Conservation (phyloP, 1,140 invertebrate species). For the Drosophila albomicans region DNA sequence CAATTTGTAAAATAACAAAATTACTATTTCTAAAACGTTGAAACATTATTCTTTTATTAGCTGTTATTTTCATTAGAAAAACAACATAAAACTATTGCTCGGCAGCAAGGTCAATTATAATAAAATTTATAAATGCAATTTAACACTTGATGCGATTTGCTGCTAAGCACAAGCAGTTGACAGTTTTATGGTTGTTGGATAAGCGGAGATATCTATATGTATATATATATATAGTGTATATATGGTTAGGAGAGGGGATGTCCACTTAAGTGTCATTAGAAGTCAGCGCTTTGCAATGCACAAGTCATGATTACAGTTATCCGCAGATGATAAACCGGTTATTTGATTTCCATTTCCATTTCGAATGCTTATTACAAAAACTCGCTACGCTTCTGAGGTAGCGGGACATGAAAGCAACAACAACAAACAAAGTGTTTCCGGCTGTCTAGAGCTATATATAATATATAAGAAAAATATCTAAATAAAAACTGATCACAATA, state of each 20-base stretch:
- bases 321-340: constrained; percentile 53
- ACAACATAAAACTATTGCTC: too few species aligned
- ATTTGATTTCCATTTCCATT: background rate
- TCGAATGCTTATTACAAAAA: too few species aligned
- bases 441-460: too few species aligned
- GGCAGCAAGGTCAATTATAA: background rate
- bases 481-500: too few species aligned
- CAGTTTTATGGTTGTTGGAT: background rate
- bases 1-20: too few species aligned
- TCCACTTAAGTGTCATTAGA: constrained; percentile 68
- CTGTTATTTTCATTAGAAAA: too few species aligned
- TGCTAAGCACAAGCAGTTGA: background rate
- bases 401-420: background rate
- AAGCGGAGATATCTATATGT: background rate
- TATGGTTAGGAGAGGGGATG: background rate
- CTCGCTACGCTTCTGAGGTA: too few species aligned
- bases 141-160: background rate
- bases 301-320: constrained; percentile 77
- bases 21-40: too few species aligned
- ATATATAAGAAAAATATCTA: too few species aligned
- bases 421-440: background rate
- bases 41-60: too few species aligned
- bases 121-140: background rate
- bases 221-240: too few species aligned
- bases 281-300: constrained; percentile 60